Evolutionary conservation across 2,888 invertebrate species (phyloP), one percentile per base, ranked within the genome.

Genomic region (Clivina fossor): DNA sequence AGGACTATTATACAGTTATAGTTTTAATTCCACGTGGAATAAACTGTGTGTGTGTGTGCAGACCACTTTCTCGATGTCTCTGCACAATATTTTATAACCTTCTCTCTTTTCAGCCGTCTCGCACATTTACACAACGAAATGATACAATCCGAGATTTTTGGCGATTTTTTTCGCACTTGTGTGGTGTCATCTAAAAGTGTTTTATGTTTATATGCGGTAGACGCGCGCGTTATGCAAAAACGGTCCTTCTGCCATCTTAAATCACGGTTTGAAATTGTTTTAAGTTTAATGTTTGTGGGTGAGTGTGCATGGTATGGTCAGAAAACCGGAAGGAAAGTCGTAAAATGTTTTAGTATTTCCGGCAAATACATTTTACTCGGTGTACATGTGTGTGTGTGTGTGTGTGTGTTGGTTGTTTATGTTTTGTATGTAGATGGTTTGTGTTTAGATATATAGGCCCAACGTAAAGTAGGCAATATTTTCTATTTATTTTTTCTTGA

Each of bases 311-410:
- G 37, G 16, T 13, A 37, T 15, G 37, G 11, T 37, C 13, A 37
- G 37, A 26, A 13, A 13, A 16, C 11, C 33, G 48, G 48, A 48
- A 48, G 48, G 37, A 48, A 48, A 37, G 26, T 48, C 35, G 35
- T 48, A 48, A 48, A 48, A 33, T 37, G 48, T 48, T 48, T n/a
- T 48, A 48, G 24, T 48, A 37, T 48, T 48, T 37, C 37, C 37
- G 33, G 22, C 15, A 13, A 30, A 9, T 13, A 32, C n/a, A n/a
- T n/a, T n/a, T 30, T 11, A 9, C 9, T 11, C 9, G 9, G 30
- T 2, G 11, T 4, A 26, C 8, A 26, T 30, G 30, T 3, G 30
- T 30, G 30, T 4, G 30, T 2, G 11, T 30, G 30, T 30, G 11
- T 30, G 30, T 30, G 9, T 11, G 9, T 4, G 30, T 30, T 30